Conservation (phyloP, 2,888 invertebrate genomes). For the Nycteola revayana region DNA sequence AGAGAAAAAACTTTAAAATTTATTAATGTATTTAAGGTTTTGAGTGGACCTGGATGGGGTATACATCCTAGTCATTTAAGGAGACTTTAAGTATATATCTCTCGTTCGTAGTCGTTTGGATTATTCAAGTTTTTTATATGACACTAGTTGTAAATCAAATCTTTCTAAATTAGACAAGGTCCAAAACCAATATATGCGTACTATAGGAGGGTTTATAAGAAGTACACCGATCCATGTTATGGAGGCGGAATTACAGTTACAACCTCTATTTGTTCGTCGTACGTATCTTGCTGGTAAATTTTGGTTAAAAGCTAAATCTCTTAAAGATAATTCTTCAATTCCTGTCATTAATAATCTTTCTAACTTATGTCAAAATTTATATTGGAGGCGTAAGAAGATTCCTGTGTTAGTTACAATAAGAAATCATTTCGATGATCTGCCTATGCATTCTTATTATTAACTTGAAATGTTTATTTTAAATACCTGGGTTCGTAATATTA, state of each 20-base stretch:
- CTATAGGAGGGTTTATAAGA: conserved; percentile 1
- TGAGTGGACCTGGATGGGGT: neutral
- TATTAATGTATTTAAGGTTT: neutral
- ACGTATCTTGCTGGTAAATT: neutral
- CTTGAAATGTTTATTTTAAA: neutral
- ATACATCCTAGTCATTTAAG: neutral
- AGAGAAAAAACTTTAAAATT: neutral
- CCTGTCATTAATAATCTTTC: neutral
- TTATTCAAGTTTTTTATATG: neutral
- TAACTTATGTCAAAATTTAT: neutral
- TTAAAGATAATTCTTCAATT: neutral
- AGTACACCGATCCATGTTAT: conserved; percentile 3
- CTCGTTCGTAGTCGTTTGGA: neutral
- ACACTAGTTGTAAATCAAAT: neutral
- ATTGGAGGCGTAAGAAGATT: neutral
- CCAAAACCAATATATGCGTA: neutral
- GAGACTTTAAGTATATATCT: neutral
- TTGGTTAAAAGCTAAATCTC: neutral
- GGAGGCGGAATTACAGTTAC: neutral
- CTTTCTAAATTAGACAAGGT: neutral
- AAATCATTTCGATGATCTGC: neutral
- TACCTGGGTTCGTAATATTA: neutral
- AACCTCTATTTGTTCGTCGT: neutral
- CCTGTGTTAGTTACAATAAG: neutral
- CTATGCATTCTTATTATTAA: neutral